Percentiles rank a stretch among this genome's conserved stretches.
phyloP scores from a whole-genome alignment of 1,140 invertebrate genomes.

The Drosophila equinoxialis region DNA sequence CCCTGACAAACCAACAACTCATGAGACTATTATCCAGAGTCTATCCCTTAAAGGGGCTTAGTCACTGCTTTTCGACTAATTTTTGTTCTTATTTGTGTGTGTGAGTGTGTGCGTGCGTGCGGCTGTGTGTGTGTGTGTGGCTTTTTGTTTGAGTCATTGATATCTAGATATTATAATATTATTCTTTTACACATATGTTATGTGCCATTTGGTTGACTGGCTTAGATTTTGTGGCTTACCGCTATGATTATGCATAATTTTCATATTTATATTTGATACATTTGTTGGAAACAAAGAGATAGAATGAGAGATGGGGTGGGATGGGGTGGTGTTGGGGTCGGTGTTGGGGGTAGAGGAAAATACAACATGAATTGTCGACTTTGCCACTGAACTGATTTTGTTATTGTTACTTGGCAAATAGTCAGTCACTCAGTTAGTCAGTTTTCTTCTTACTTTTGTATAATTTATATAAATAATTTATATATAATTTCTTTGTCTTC shows the following conservation, averaged over 20 bases:
- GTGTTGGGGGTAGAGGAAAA: not conserved
- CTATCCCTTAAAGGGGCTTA: not conserved
- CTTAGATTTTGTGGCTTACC: constrained; percentile 51
- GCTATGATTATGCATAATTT: constrained; percentile 63
- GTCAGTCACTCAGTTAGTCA: constrained; percentile 31
- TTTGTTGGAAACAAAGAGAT: not conserved
- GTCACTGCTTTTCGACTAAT: not conserved
- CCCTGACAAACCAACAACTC: too few relatives aligned
- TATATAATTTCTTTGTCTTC: constrained; percentile 43
- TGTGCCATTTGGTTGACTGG: constrained; percentile 24
- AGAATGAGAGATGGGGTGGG: not conserved
- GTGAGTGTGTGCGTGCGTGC: not conserved
- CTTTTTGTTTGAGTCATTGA: constrained; percentile 5
- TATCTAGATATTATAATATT: not conserved
- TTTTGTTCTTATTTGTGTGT: not conserved
- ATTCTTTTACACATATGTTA: constrained; percentile 2
- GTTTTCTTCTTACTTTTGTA: constrained; percentile 12
- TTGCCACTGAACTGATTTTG: constrained; percentile 64
- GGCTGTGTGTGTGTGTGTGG: not conserved
- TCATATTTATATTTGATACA: constrained; percentile 61
- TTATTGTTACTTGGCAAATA: constrained; percentile 29
- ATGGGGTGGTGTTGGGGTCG: not conserved
- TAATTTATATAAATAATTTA: constrained; percentile 55
- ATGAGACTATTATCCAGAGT: too few relatives aligned
- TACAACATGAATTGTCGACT: constrained; percentile 43